Base-by-base conservation (phyloP, 2,797 vertebrate genomes). In the Chrysocyon brachyurus region DNA sequence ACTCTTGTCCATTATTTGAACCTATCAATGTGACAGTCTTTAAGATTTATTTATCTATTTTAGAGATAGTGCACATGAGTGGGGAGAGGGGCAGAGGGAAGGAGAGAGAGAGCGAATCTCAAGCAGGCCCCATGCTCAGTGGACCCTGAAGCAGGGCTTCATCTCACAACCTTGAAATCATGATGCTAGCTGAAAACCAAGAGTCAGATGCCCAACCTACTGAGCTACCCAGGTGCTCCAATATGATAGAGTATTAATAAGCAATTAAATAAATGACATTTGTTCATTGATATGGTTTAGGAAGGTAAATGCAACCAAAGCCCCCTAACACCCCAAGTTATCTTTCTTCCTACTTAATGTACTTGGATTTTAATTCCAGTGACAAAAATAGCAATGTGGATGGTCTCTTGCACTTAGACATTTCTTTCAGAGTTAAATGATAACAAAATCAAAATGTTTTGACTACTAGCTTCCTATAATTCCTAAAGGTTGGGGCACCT, bases 231-330 rank as follows among this genome's bases (percentile, higher is more conserved):
- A 68, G 16, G 31, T 68, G 31, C n/a, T 16, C 64, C 22, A 31
- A 92, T 64, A 95, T 56, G 11, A n/a, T 59, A 24, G 78, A 97
- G 78, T 68, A 26, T 95, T 28, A 95, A 93, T 66, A 97, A 97
- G 36, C 79, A 96, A 92, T 66, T 96, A 96, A 97, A 57, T 59
- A 87, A 66, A 81, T 96, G 77, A 31, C 49, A 97, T 8, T 82
- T 87, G 0, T 31, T 78, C 61, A 49, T 5, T 61, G 5, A 68
- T 63, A 97, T 1, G 0, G 49, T 96, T 90, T 84, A 61, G 17
- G 64, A 93, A 95, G 10, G 28, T 72, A 46, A 93, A 72, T n/a
- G 26, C 31, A 86, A 61, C 1, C 66, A 3, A 83, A 91, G 56
- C 54, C 72, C n/a, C 33, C 33, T 15, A 88, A 52, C 22, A 81